phyloP scores from a whole-genome alignment of 2,888 invertebrate genomes.

The Trissolcus brochymenae region DNA sequence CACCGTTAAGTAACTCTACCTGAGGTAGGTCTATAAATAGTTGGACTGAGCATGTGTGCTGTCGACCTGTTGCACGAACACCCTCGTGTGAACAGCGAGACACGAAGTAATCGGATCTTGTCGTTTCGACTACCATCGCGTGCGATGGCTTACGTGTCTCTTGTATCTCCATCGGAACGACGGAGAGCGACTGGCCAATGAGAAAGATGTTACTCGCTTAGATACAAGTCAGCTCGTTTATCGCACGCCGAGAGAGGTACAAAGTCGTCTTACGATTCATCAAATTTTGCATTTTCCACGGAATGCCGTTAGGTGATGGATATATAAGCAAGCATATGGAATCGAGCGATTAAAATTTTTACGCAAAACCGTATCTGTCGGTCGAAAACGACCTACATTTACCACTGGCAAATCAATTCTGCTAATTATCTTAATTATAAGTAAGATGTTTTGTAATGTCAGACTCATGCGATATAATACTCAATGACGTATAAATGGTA shows the following conservation, averaged over 20 bases:
- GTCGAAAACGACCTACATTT: too few relatives aligned
- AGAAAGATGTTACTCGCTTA: constrained; percentile 4
- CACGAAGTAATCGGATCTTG: constrained; percentile 69
- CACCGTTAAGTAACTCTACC: constrained; percentile 66
- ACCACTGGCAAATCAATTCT: too few relatives aligned
- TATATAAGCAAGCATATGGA: too few relatives aligned
- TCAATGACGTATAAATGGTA: neutral
- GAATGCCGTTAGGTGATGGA: neutral
- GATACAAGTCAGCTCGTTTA: constrained; percentile 8
- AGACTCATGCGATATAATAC: neutral
- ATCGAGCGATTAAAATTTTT: too few relatives aligned
- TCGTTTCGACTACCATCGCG: constrained; percentile 55
- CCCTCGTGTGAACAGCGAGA: constrained; percentile 70
- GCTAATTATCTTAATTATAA: too few relatives aligned
- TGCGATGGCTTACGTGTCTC: constrained; percentile 57
- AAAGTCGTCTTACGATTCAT: constrained; percentile 7
- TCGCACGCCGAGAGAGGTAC: neutral
- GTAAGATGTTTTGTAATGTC: too few relatives aligned
- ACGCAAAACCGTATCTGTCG: too few relatives aligned
- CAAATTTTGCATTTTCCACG: neutral
- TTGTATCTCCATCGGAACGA: constrained; percentile 26
- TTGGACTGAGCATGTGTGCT: constrained; percentile 58
- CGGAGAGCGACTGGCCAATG: constrained; percentile 1
- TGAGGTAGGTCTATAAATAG: constrained; percentile 69
- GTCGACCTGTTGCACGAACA: constrained; percentile 70